These are phyloP conservation scores for Opisthograptis luteolata DNA, from an alignment of 2,888 invertebrate genomes.

Conservation along the genomic window DNA sequence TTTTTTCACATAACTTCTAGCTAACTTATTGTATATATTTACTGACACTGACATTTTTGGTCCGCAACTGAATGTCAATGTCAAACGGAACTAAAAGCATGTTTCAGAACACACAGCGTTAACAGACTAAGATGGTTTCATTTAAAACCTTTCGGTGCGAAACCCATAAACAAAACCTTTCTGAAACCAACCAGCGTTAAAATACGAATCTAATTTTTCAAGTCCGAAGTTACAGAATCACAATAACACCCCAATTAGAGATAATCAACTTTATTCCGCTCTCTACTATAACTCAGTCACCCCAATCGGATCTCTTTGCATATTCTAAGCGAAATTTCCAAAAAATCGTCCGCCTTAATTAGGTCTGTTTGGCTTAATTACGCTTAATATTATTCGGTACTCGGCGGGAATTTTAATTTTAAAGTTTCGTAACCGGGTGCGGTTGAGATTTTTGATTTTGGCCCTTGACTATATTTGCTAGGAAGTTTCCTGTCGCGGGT, in stretches of 20 bases:
- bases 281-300: conserved; percentile 36
- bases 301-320: conserved; percentile 45
- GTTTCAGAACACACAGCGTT: too few species aligned
- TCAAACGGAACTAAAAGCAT: too few species aligned
- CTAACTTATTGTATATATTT: too few species aligned
- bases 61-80: too few species aligned
- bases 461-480: not conserved
- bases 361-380: conserved; percentile 63
- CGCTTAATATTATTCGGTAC: conserved; percentile 44
- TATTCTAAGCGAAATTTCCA: conserved; percentile 43
- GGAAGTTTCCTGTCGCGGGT: not conserved
- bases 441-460: conserved; percentile 28
- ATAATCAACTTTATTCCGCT: conserved; percentile 14
- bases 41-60: too few species aligned
- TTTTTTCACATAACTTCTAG: too few species aligned
- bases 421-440: conserved; percentile 22
- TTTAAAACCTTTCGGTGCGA: too few species aligned
- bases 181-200: not conserved
- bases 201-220: not conserved
- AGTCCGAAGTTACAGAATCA: not conserved
- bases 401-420: conserved; percentile 56
- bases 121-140: too few species aligned
- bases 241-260: conserved; percentile 9
- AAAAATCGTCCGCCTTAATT: conserved; percentile 56
- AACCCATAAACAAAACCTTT: too few species aligned